phyloP scores from a whole-genome alignment of 2,888 invertebrate species.

The Stenchaetothrips biformis region DNA sequence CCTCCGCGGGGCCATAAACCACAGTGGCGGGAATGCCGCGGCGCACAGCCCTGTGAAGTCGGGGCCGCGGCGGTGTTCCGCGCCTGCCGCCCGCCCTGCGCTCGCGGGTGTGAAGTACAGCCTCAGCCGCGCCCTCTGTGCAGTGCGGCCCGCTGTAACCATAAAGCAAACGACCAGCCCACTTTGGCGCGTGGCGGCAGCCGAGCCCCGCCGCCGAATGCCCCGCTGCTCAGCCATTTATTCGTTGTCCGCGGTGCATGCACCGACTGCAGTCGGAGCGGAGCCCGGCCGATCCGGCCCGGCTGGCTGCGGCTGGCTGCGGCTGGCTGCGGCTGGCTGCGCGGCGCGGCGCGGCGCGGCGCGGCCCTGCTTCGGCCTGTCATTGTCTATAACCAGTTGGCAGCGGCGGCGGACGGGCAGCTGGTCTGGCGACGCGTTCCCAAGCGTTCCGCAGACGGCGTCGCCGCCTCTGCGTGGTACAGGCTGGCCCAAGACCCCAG shows the following conservation, averaged over 20 bases:
- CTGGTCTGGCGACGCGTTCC: not conserved
- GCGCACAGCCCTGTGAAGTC: slow-evolving; percentile 13
- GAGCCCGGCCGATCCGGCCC: too few species aligned
- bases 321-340: too few species aligned
- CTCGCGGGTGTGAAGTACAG: too few species aligned
- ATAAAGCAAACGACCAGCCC: not conserved
- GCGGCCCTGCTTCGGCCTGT: not conserved
- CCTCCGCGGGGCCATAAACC: slow-evolving; percentile 7
- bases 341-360: not conserved
- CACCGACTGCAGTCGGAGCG: too few species aligned
- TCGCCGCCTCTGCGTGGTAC: too few species aligned
- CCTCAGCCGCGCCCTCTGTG: not conserved
- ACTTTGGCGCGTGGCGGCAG: not conserved
- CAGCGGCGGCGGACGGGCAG: not conserved
- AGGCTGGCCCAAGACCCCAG: too few species aligned
- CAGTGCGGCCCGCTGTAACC: not conserved
- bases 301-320: too few species aligned
- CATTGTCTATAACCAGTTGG: slow-evolving; percentile 6
- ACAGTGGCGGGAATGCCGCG: slow-evolving; percentile 4
- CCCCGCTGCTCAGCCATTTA: not conserved
- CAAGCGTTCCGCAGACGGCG: not conserved
- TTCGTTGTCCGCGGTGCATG: not conserved
- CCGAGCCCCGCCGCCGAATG: not conserved
- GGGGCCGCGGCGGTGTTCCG: not conserved
- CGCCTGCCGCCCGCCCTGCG: not conserved